Base-by-base conservation (phyloP, 2,888 invertebrate species). In the Malacosoma neustria region DNA sequence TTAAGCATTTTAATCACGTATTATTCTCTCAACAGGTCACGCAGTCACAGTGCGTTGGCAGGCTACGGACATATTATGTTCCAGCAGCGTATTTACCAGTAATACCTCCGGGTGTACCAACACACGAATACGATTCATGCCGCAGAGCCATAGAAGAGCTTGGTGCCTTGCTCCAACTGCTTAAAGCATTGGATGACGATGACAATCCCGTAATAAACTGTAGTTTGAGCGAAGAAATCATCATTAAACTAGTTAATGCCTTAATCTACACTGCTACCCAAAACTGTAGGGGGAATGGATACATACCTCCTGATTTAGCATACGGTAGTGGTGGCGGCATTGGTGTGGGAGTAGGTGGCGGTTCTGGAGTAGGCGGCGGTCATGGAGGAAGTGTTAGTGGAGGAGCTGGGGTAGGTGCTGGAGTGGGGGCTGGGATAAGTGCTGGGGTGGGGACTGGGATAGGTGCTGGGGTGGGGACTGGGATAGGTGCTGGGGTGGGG, bases 211-310 rank as follows among this genome's bases (percentile, higher is more conserved):
- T 32, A 34, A 31, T 3, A 5, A 45, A 43, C 29, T 39, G 37
- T 13, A 43, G 50, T 4, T 47, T 65, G 6, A 64, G 67, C 14
- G 75, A 77, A 40, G 71, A 70, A 37, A 58, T 80, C 11, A 72
- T 80, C 5, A 54, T 69, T 46, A 76, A 72, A 41, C 51, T 80
- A 22, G 62, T 79, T 7, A 74, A 77, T 36, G 80, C 77, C 5
- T 46, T 80, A 13, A 62, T 80, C 12, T 64, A 60, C 14, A 69
- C 66, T 2, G 61, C 71, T 7, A 65, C 71, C 1, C 63, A 66
- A 32, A 58, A 54, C 42, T 57, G 61, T 37, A 51, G 48, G 7
- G 42, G 46, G 36, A 48, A 42, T 49, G 29, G 37, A 39, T 35
- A 46, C 32, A 30, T 29, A 41, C 14, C 45, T 40, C 29, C 36